phyloP scores from a whole-genome alignment of 2,113 vertebrate genomes.

The Oryzias curvinotus region DNA sequence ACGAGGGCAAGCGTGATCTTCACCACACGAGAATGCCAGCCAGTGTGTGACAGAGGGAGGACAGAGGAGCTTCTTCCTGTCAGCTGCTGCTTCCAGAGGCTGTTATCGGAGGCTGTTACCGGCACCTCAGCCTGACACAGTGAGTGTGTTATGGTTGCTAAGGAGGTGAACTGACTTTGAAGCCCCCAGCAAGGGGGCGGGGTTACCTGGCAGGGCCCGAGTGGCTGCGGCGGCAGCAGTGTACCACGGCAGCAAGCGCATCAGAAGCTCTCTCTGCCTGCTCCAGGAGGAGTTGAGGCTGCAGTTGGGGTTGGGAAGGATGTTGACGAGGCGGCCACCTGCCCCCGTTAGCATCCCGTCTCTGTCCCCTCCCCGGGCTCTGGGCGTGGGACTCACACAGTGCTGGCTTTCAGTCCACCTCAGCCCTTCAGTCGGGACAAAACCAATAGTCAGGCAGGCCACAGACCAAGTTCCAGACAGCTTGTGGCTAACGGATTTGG shows the following conservation, averaged over 20 bases:
- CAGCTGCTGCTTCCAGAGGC: neutral
- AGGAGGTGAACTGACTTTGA: conserved; percentile 15
- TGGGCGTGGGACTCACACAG: conserved; percentile 74
- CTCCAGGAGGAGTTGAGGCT: conserved; percentile 76
- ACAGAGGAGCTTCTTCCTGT: neutral
- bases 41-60: neutral
- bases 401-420: conserved; percentile 84
- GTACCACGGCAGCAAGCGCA: conserved; percentile 82
- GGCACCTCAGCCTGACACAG: neutral
- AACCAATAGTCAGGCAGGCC: conserved; percentile 70
- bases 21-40: neutral
- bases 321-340: conserved; percentile 61
- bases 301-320: conserved; percentile 70
- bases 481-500: conserved; percentile 22
- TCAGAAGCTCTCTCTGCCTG: conserved; percentile 82
- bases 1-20: neutral
- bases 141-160: neutral
- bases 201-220: conserved; percentile 79
- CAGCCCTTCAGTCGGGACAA: conserved; percentile 78
- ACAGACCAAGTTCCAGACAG: conserved; percentile 40
- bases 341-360: conserved; percentile 66
- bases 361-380: conserved; percentile 73
- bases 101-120: neutral
- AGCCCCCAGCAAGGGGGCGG: conserved; percentile 5
- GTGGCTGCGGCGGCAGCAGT: conserved; percentile 68